Percentiles rank a stretch among this genome's conserved stretches.
Evolutionary conservation across 2,888 invertebrate species (phyloP).

Genomic region (Tyria jacobaeae): DNA sequence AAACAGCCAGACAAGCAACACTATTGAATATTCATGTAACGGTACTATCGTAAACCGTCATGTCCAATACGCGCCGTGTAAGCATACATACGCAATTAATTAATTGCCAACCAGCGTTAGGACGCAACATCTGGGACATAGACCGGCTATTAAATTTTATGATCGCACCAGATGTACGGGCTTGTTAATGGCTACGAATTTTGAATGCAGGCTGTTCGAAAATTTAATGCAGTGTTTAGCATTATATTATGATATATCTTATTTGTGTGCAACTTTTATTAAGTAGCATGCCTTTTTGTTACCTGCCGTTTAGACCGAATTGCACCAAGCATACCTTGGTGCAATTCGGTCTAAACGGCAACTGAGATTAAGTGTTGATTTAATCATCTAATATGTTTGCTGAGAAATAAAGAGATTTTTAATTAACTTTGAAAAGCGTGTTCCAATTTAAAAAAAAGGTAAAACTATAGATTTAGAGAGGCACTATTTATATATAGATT

Average conservation of each 20-base stretch:
- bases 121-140: conserved; percentile 72
- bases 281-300: no score
- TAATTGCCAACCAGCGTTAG: conserved; percentile 77
- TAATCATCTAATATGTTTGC: no score
- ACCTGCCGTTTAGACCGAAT: no score
- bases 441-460: no score
- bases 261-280: conserved; percentile 52
- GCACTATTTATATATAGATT: no score
- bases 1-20: conserved; percentile 55
- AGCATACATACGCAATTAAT: conserved; percentile 77
- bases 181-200: conserved; percentile 63
- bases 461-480: no score
- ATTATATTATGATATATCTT: conserved; percentile 13
- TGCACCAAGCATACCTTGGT: no score
- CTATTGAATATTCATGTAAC: conserved; percentile 73
- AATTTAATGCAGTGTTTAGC: conserved; percentile 32
- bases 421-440: no score
- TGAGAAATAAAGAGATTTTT: no score
- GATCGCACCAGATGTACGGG: conserved; percentile 72
- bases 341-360: no score
- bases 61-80: conserved; percentile 77
- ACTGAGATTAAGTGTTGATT: no score
- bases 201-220: conserved; percentile 21
- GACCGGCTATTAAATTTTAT: conserved; percentile 78
- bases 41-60: conserved; percentile 74